Evolutionary conservation across 1,140 invertebrate genomes (phyloP).

Genomic region (Drosophila simulans): DNA sequence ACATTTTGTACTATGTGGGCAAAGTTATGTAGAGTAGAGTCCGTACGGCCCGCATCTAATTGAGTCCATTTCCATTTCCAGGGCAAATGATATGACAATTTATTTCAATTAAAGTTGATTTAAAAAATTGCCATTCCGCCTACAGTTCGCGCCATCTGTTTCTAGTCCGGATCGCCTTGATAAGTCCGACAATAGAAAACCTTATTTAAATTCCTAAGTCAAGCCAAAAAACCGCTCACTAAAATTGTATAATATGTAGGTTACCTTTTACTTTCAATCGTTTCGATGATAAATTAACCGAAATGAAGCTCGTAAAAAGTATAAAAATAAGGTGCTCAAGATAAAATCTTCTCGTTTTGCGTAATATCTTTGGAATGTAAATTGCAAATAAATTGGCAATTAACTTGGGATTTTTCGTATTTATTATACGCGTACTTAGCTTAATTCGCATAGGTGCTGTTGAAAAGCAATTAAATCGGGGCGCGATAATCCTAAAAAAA

Average conservation of each 20-base stretch:
- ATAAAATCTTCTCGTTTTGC: background rate
- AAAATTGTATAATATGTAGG: constrained; percentile 3
- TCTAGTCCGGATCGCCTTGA: background rate
- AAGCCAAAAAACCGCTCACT: constrained; percentile 7
- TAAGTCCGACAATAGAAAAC: constrained; percentile 7
- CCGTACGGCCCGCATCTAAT: constrained; percentile 41
- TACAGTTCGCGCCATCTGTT: constrained; percentile 4
- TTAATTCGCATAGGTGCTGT: constrained; percentile 10
- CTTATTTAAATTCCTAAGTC: constrained; percentile 25
- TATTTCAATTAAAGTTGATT: constrained; percentile 83
- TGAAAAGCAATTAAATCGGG: constrained; percentile 22
- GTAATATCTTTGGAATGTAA: constrained; percentile 22
- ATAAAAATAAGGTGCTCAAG: background rate
- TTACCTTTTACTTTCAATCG: constrained; percentile 24
- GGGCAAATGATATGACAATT: constrained; percentile 77
- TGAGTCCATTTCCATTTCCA: constrained; percentile 48
- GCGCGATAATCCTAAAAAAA: constrained; percentile 21
- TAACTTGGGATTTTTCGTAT: constrained; percentile 1
- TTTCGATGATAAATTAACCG: constrained; percentile 8
- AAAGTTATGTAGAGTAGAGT: constrained; percentile 16
- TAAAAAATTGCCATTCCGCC: constrained; percentile 56
- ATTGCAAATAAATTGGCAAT: constrained; percentile 24
- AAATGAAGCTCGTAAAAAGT: constrained; percentile 6
- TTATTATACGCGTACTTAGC: background rate
- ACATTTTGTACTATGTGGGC: background rate